Evolutionary conservation across 1,140 invertebrate genomes (phyloP).

Genomic region (Portunus trituberculatus): DNA sequence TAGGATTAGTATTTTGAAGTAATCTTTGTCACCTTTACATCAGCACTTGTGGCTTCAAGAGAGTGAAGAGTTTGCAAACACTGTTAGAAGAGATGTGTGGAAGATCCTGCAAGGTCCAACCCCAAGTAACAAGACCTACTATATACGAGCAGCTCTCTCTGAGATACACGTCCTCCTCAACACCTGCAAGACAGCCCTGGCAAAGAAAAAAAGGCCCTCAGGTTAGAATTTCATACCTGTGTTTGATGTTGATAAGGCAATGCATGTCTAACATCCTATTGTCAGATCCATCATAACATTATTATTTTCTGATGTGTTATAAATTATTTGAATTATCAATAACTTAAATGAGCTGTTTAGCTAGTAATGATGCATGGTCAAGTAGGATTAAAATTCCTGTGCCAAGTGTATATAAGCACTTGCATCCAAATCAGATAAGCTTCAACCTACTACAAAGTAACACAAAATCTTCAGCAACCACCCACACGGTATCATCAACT

Average conservation of each 20-base stretch:
- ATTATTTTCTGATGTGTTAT: no score
- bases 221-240: not conserved
- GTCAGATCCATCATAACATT: no score
- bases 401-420: no score
- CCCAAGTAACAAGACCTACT: conserved; percentile 34
- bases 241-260: not conserved
- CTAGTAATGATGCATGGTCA: no score
- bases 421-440: no score
- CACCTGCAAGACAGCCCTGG: conserved; percentile 48
- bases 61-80: conserved; percentile 48
- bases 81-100: conserved; percentile 49
- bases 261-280: not conserved
- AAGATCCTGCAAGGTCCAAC: conserved; percentile 61
- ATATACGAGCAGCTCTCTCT: conserved; percentile 72
- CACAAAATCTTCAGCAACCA: no score
- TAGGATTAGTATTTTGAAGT: not conserved
- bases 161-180: conserved; percentile 64
- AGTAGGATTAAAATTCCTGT: no score
- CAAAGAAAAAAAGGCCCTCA: conserved; percentile 53
- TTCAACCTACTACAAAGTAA: no score
- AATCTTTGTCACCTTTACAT: not conserved
- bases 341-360: no score
- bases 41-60: conserved; percentile 55
- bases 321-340: no score
- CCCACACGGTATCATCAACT: no score